A percentile compares a stretch with the other conserved stretches of the same genome.
Evolutionary conservation across 2,113 vertebrate genomes (phyloP).

Genomic region (Eurystomus gularis): DNA sequence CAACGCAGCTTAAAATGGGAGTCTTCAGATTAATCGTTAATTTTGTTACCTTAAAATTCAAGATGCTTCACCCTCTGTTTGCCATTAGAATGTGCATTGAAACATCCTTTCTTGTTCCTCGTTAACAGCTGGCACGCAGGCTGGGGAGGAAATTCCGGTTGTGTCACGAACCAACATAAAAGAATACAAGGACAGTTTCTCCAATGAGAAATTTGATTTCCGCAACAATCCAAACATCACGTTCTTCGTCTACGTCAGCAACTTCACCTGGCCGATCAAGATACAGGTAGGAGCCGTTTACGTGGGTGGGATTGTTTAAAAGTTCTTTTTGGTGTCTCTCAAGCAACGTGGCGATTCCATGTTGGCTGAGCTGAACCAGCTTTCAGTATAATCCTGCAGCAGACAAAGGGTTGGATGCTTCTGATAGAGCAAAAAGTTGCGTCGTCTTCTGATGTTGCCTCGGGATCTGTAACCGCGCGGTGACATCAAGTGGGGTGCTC

Average conservation of each 20-base stretch:
- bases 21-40: neutral
- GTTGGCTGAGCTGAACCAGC: neutral
- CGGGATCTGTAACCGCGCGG: neutral
- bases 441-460: neutral
- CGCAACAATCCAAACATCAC: constrained; percentile 97
- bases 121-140: constrained; percentile 88
- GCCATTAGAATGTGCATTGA: neutral
- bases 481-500: neutral
- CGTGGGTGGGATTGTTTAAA: neutral
- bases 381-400: neutral
- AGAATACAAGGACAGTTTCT: constrained; percentile 97
- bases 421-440: neutral
- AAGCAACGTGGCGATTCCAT: neutral
- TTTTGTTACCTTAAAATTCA: neutral
- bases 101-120: neutral
- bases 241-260: constrained; percentile 98
- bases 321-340: neutral
- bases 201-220: constrained; percentile 98
- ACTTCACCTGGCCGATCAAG: constrained; percentile 99
- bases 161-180: constrained; percentile 93
- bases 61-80: neutral
- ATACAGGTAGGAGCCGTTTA: constrained; percentile 83
- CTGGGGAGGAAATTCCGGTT: constrained; percentile 93
- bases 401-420: neutral
- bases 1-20: neutral